These are phyloP conservation scores for Drosophila parabipectinata DNA, from an alignment of 1,140 invertebrate genomes.

Conservation along the genomic window DNA sequence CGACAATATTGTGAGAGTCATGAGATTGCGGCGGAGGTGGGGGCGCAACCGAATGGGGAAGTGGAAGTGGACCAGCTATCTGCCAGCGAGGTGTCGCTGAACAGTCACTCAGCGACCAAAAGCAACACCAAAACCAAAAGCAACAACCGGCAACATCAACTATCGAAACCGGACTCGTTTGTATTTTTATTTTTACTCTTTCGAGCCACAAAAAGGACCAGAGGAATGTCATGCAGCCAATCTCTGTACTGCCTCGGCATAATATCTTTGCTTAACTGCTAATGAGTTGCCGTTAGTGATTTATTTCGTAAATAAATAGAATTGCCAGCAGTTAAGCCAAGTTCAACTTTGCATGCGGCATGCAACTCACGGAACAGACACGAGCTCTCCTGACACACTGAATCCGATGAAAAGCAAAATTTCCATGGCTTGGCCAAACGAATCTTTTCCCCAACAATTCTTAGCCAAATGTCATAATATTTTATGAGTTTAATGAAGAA, in stretches of 20 bases:
- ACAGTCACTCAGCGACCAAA: constrained; percentile 35
- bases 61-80: constrained; percentile 33
- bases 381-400: constrained; percentile 43
- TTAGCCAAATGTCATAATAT: background rate
- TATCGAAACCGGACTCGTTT: constrained; percentile 39
- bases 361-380: constrained; percentile 55
- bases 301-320: constrained; percentile 82
- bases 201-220: constrained; percentile 16
- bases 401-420: constrained; percentile 16
- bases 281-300: constrained; percentile 83
- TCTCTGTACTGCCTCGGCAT: constrained; percentile 54
- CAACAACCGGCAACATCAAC: constrained; percentile 18
- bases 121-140: background rate
- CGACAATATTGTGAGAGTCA: constrained; percentile 28
- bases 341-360: constrained; percentile 69
- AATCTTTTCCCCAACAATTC: background rate
- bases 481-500: no score
- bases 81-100: constrained; percentile 43
- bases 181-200: constrained; percentile 4
- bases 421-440: background rate
- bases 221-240: constrained; percentile 72
- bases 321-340: constrained; percentile 69
- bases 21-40: constrained; percentile 18
- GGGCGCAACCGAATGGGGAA: constrained; percentile 4
- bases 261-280: constrained; percentile 81